Conservation (phyloP, 2,888 invertebrate genomes). For the Catocala sponsa region DNA sequence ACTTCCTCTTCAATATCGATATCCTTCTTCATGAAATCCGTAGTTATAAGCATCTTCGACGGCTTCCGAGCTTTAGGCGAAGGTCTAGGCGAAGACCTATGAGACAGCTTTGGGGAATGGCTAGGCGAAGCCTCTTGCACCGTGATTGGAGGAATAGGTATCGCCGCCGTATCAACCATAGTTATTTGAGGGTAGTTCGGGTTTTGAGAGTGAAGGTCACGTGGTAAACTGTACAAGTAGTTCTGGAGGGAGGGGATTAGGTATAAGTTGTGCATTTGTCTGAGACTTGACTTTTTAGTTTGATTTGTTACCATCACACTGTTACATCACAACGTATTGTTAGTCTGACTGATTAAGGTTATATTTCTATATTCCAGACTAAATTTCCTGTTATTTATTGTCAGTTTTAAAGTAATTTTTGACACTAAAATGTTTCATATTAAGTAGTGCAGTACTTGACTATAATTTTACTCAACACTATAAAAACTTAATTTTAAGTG, state of each 20-base stretch:
- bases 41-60: constrained; percentile 57
- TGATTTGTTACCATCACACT: constrained; percentile 13
- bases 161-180: constrained; percentile 36
- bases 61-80: constrained; percentile 44
- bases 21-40: constrained; percentile 72
- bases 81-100: constrained; percentile 33
- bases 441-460: too few species aligned
- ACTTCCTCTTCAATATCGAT: constrained; percentile 64
- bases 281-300: constrained; percentile 38
- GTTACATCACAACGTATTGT: constrained; percentile 4
- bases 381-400: too few species aligned
- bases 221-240: constrained; percentile 44
- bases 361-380: too few species aligned
- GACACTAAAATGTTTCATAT: too few species aligned
- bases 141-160: constrained; percentile 24
- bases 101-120: constrained; percentile 42
- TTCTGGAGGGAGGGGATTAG: constrained; percentile 44
- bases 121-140: constrained; percentile 22
- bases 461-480: too few species aligned
- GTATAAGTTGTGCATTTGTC: constrained; percentile 46
- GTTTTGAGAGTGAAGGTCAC: constrained; percentile 35
- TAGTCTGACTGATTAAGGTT: too few species aligned
- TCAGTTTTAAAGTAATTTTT: too few species aligned
- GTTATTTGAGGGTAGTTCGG: constrained; percentile 43
- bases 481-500: too few species aligned